These are phyloP conservation scores for Ammodytes marinus DNA, from an alignment of 2,113 vertebrate genomes.

Conservation along the genomic window DNA sequence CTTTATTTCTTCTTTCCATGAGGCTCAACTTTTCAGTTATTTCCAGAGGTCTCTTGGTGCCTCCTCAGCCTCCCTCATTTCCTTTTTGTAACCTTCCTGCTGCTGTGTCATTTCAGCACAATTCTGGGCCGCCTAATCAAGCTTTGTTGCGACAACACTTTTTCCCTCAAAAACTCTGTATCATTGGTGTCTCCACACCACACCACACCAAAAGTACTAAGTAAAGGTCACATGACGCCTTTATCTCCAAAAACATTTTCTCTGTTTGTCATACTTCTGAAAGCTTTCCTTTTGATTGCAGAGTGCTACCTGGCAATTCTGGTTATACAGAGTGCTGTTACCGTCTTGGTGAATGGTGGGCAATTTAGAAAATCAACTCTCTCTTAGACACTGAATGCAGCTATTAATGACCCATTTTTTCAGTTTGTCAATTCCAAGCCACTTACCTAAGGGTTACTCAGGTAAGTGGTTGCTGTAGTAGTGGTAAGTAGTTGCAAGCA, in stretches of 20 bases:
- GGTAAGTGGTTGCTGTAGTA: neutral
- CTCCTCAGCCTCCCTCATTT: constrained; percentile 53
- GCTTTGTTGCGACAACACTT: constrained; percentile 52
- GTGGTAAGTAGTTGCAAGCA: neutral
- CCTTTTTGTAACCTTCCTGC: neutral
- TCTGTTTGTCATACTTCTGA: constrained; percentile 16
- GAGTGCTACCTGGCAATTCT: neutral
- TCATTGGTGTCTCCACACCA: constrained; percentile 29
- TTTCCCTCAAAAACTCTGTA: constrained; percentile 57
- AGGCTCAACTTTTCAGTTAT: constrained; percentile 32
- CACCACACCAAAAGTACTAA: constrained; percentile 47
- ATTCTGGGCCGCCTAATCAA: constrained; percentile 41
- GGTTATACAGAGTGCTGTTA: constrained; percentile 7
- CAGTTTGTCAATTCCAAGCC: constrained; percentile 44
- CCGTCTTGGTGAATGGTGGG: constrained; percentile 6
- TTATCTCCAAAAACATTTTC: constrained; percentile 37
- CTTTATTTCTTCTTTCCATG: constrained; percentile 22
- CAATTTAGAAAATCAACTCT: constrained; percentile 34
- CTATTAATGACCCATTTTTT: constrained; percentile 54
- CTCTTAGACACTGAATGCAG: constrained; percentile 29
- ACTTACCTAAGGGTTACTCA: constrained; percentile 11
- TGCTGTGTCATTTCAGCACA: constrained; percentile 39
- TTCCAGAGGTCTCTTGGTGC: constrained; percentile 24
- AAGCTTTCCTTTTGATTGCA: constrained; percentile 36
- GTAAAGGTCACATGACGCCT: constrained; percentile 26